Percentiles rank a stretch among this genome's conserved stretches.
Evolutionary conservation across 2,888 invertebrate genomes (phyloP).

Genomic region (Machimus rusticus): DNA sequence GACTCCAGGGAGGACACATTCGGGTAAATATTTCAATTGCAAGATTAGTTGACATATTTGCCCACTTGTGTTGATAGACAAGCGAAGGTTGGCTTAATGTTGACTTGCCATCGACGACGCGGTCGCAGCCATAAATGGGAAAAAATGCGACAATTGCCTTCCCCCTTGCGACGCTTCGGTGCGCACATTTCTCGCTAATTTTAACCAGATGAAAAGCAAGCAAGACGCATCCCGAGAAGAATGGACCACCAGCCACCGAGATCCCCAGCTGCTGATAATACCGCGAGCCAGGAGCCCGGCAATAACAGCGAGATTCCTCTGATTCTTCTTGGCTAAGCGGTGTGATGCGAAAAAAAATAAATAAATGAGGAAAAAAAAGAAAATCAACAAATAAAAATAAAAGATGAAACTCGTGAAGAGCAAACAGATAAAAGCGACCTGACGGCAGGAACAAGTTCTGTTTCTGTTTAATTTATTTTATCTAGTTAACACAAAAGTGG

Average conservation of each 20-base stretch:
- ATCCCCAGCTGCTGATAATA: neutral
- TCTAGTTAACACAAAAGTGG: neutral
- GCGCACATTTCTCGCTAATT: neutral
- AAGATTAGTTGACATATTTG: neutral
- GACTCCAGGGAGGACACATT: neutral
- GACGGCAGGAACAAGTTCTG: neutral
- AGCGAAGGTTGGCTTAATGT: neutral
- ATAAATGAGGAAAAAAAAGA: neutral
- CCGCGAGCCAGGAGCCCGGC: neutral
- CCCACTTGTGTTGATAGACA: neutral
- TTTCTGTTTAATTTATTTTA: neutral
- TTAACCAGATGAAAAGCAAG: neutral
- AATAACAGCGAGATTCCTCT: neutral
- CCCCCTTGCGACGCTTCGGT: neutral
- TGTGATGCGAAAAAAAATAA: neutral
- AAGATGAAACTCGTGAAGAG: neutral
- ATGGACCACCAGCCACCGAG: neutral
- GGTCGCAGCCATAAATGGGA: neutral
- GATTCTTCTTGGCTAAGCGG: neutral
- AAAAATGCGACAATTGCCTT: neutral
- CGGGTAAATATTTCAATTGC: neutral
- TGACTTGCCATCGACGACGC: neutral
- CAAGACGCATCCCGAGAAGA: neutral
- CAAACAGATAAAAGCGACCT: neutral
- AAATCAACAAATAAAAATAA: neutral